These are phyloP conservation scores for Helostoma temminkii DNA, from an alignment of 2,797 vertebrate genomes.

Conservation along the genomic window DNA sequence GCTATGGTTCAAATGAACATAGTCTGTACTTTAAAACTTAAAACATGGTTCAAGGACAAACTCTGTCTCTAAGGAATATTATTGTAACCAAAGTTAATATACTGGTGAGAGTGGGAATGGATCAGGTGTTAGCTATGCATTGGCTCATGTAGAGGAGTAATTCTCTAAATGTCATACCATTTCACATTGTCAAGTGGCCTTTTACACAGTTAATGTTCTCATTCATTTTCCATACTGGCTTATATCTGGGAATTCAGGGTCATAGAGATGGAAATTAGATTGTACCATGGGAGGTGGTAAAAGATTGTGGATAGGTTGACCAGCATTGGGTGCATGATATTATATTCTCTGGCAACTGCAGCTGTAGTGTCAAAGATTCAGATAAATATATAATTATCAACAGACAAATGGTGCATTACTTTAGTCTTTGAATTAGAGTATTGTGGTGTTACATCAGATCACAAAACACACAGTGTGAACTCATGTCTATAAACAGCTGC, in stretches of 20 bases:
- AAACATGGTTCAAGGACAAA: not conserved
- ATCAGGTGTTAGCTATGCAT: conserved; percentile 18
- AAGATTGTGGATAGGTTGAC: conserved; percentile 9
- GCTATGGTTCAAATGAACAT: not conserved
- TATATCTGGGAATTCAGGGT: not conserved
- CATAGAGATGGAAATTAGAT: conserved; percentile 13
- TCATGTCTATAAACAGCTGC: conserved; percentile 33
- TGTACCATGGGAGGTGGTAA: conserved; percentile 14
- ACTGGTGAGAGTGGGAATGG: conserved; percentile 4
- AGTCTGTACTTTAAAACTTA: not conserved
- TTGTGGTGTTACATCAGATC: conserved; percentile 7
- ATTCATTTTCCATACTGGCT: conserved; percentile 3
- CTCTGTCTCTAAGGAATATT: too few species aligned
- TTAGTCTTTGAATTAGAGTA: conserved; percentile 15
- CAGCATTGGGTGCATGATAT: conserved; percentile 26
- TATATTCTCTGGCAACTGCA: conserved; percentile 20
- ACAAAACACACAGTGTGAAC: conserved; percentile 12
- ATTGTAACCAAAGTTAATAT: not conserved
- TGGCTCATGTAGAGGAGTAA: conserved; percentile 12
- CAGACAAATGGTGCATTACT: not conserved
- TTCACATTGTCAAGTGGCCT: conserved; percentile 33
- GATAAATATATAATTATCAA: conserved; percentile 43
- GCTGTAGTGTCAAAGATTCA: conserved; percentile 19
- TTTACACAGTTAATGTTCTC: conserved; percentile 23
- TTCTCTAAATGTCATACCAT: conserved; percentile 45